Base-by-base conservation (phyloP, 2,113 vertebrate genomes). In the Cyprichromis sp. region DNA sequence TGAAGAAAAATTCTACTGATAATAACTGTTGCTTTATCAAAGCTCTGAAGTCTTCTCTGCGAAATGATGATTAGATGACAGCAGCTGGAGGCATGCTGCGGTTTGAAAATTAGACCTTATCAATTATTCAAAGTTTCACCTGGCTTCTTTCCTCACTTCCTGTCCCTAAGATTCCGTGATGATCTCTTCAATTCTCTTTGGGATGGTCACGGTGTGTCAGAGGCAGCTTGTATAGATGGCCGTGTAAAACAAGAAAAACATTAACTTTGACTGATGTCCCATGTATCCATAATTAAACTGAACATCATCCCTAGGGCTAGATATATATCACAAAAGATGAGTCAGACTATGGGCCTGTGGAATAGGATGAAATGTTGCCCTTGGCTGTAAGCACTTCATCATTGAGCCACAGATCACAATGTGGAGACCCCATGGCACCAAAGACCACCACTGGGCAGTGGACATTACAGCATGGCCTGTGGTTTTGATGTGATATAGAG, bases 241-340 rank as follows among this genome's bases (percentile, higher is more conserved):
- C 79, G 79, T 94, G 91, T 94, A 90, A 94, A 93, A 91, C 91
- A 92, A 92, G 87, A 92, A 90, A 88, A 92, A 93, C 90, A 91
- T 91, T 92, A 92, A 80, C 54, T 55, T 83, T 94, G 90, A 94
- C 89, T 93, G 90, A 91, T 94, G 89, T 92, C 91, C 68, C 47
- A 34, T 86, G 88, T 82, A 82, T 91, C 84, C 82, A 93, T 95
- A 94, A 95, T 96, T 95, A 95, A 95, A 92, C 90, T 29, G 57
- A 92, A 92, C 89, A 92, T 88, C 87, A 78, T 95, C 92, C 93
- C 87, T 11, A 52, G 86, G 87, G 92, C 86, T 73, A 63, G 81
- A 89, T 92, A 91, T 91, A 87, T 92, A 92, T 87, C 76, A 91
- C 93, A 84, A 92, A 89, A 89, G 90, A 92, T 83, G 86, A 89